phyloP scores from a whole-genome alignment of 2,888 invertebrate species.

The Metallyticus violacea region DNA sequence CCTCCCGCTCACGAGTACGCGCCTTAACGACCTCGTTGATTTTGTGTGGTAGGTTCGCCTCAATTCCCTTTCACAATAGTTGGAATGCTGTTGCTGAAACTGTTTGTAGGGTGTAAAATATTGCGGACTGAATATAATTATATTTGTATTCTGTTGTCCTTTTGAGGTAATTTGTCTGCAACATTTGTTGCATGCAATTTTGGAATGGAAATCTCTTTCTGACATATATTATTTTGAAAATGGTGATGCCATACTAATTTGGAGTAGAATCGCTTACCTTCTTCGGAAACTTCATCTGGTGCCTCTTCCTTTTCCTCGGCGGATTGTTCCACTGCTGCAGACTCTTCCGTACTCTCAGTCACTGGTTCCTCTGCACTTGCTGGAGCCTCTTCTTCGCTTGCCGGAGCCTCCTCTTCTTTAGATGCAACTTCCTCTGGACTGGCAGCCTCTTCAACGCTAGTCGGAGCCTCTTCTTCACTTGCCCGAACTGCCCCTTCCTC shows the following conservation, averaged over 20 bases:
- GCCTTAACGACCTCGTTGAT: no score
- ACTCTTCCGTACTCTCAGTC: conserved; percentile 13
- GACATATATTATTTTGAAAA: no score
- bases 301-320: conserved; percentile 29
- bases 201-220: no score
- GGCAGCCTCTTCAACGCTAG: conserved; percentile 16
- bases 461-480: conserved; percentile 24
- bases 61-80: no score
- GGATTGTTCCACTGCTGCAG: conserved; percentile 34
- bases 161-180: no score
- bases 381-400: conserved; percentile 36
- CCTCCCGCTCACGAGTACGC: no score
- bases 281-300: neutral
- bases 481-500: conserved; percentile 26
- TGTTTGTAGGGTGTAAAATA: no score
- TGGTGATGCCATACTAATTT: neutral
- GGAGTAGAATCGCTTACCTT: conserved; percentile 39
- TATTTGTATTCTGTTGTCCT: no score
- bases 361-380: conserved; percentile 26
- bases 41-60: no score
- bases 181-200: no score
- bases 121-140: no score
- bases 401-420: conserved; percentile 30
- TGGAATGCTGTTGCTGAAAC: no score
- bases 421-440: conserved; percentile 13